A percentile compares a stretch with the other conserved stretches of the same genome.
Conservation (phyloP, 1,140 invertebrate species). For the Phenacoccus solenopsis region DNA sequence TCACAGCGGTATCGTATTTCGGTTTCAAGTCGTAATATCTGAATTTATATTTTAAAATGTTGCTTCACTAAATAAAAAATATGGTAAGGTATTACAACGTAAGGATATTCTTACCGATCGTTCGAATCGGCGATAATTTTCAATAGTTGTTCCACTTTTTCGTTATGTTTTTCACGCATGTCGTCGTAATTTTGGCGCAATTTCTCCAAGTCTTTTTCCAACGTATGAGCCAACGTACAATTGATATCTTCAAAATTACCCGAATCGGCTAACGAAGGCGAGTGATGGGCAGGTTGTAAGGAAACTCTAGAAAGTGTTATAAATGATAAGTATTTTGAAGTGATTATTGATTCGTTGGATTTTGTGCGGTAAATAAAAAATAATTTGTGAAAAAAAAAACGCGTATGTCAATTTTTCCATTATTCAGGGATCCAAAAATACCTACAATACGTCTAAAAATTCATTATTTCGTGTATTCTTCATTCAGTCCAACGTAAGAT, state of each 20-base stretch:
- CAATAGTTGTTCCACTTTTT: conserved; percentile 59
- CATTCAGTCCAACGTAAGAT: too few relatives aligned
- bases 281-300: conserved; percentile 11
- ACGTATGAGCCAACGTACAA: conserved; percentile 35
- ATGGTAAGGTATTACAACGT: conserved; percentile 41
- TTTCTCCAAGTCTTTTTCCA: conserved; percentile 23
- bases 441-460: too few relatives aligned
- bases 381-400: too few relatives aligned
- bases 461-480: too few relatives aligned
- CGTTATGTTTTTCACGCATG: conserved; percentile 59
- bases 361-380: too few relatives aligned
- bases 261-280: conserved; percentile 61
- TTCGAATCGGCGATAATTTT: conserved; percentile 67
- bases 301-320: too few relatives aligned
- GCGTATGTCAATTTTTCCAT: too few relatives aligned
- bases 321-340: too few relatives aligned
- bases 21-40: conserved; percentile 36
- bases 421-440: too few relatives aligned
- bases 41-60: conserved; percentile 16
- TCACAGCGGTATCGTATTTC: conserved; percentile 31
- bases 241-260: conserved; percentile 71
- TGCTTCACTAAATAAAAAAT: background rate
- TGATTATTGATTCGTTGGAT: too few relatives aligned
- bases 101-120: conserved; percentile 39
- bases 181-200: conserved; percentile 44